phyloP scores from a whole-genome alignment of 2,797 vertebrate species.

The Xiphophorus birchmanni region DNA sequence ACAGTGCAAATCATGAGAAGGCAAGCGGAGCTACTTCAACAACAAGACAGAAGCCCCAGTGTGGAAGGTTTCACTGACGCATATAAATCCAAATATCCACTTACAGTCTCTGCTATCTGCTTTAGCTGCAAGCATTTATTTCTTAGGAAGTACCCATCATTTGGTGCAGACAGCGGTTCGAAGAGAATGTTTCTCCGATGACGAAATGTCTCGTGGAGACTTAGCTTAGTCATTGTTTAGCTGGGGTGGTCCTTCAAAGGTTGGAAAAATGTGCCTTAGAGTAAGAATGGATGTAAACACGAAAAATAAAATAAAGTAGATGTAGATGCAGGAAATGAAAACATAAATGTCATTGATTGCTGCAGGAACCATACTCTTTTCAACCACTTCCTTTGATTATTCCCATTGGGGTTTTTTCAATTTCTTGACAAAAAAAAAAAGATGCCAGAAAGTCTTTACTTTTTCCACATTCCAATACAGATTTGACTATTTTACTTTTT shows the following conservation, averaged over 20 bases:
- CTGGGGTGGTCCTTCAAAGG: slow-evolving; percentile 39
- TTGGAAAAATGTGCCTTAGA: slow-evolving; percentile 36
- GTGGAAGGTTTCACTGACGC: slow-evolving; percentile 64
- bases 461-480: background rate
- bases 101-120: slow-evolving; percentile 61
- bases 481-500: background rate
- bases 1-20: slow-evolving; percentile 53
- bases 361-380: background rate
- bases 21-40: slow-evolving; percentile 59
- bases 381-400: background rate
- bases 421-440: background rate
- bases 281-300: slow-evolving; percentile 39
- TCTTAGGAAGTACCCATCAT: slow-evolving; percentile 59
- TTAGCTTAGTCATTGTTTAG: slow-evolving; percentile 62
- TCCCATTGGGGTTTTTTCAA: background rate
- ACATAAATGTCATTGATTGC: slow-evolving; percentile 5
- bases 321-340: background rate
- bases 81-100: slow-evolving; percentile 65
- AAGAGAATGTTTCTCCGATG: slow-evolving; percentile 59
- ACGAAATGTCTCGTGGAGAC: slow-evolving; percentile 55
- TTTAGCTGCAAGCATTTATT: slow-evolving; percentile 53
- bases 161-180: slow-evolving; percentile 64
- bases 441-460: background rate
- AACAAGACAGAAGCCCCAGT: slow-evolving; percentile 53
- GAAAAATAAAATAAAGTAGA: slow-evolving; percentile 11